Evolutionary conservation across 2,113 vertebrate species (phyloP), one percentile per base, ranked within the genome.

Genomic region (Mugil cephalus): DNA sequence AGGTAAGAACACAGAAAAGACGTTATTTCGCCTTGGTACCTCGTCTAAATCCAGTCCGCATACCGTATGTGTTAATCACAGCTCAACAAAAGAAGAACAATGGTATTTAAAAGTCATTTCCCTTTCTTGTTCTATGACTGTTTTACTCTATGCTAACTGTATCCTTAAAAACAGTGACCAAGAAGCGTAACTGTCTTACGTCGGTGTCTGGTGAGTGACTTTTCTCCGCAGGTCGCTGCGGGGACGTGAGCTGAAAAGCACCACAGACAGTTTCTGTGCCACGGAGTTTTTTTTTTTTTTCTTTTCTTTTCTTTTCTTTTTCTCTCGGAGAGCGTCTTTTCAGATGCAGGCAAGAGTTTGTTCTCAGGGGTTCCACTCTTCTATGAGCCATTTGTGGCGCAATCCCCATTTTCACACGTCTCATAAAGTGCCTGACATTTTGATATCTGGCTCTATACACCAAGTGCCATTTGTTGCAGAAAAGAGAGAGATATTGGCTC

Each of bases 1-100:
- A 98, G 98, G 98, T 95, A 82, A 86, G 74, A 63, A 7, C 4
- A 14, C 2, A 19, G 21, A 8, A 4, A n/a, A 4, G 11, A 24
- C 39, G n/a, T n/a, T n/a, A 30, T 30, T 30, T 30, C 2, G 24
- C 3, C 24, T 30, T 30, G 5, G 5, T 30, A 30, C 24, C 24
- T 30, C 24, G 24, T 30, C 24, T 30, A 30, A 2, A 5, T 30
- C 5, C 24, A 30, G 24, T 30, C 24, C 5, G 24, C 24, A 30
- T 30, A 30, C 24, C 59, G 18, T 35, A 12, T 19, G n/a, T 34
- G 1, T 30, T 67, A n/a, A 12, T 13, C 34, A 34, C 66, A 38
- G 40, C 10, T 43, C 15, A 53, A n/a, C 8, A 15, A 15, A 53
- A 30, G 24, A 30, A 30, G 24, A 30, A 30, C 3, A 30, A 30